Evolutionary conservation across 1,140 invertebrate genomes (phyloP), one percentile per base, ranked within the genome.

Genomic region (Drosophila micromelanica): DNA sequence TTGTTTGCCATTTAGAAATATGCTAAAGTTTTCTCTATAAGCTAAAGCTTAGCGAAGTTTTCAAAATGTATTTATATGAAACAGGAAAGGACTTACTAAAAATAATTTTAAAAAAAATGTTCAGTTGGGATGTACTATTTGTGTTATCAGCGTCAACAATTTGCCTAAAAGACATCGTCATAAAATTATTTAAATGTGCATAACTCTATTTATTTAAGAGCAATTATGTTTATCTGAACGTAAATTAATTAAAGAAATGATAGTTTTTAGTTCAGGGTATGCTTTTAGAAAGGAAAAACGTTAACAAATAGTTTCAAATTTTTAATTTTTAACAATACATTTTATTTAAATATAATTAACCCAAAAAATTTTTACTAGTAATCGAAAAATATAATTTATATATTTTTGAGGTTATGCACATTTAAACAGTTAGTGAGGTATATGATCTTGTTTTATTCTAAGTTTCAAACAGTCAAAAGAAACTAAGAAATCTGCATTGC

Each of bases 381-480:
- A 8, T 27, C 5, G 27, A 27, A 0, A 0, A 2, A 27, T 6
- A 27, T 27, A 27, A 6, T 27, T 2, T 27, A 27, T 27, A 27
- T 27, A 27, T 17, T 20, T 37, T 48, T 30, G 30, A 23, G 15
- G 7, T 12, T 17, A 55, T 49, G 55, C 54, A 67, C 64, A 67
- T 67, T 67, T 59, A 59, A 67, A 67, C 51, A 56, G 15, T 37
- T 46, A 15, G 20, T 48, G 63, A 64, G 61, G 61, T 64, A 60
- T 60, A 5, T 48, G 20, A 15, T 7, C 30, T 11, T 15, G 9
- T 37, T 23, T 60, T 60, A 6, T 23, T 9, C 5, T 8, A 51
- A 13, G 32, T 30, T 8, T 35, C 2, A 15, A 37, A 37, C 23
- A 17, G 17, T 17, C 17, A 17, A 17, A 32, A 32, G 30, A 32